Evolutionary conservation across 2,888 invertebrate species (phyloP), one percentile per base, ranked within the genome.

Genomic region (Encarsia formosa): DNA sequence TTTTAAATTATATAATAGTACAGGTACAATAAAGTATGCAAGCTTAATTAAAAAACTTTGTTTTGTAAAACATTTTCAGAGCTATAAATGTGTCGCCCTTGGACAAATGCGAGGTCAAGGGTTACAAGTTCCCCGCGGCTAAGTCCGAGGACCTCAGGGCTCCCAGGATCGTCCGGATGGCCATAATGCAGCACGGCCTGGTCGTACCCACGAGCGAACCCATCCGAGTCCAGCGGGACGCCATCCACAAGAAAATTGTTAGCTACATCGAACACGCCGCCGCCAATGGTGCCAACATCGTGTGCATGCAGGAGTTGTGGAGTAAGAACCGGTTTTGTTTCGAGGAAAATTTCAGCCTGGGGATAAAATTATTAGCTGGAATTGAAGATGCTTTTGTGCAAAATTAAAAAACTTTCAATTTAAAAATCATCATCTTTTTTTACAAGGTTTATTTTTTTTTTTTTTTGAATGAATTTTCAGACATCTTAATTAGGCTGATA

Each of bases 221-320:
- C 1, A 76, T 96, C 38, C 70, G 73, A 9, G 80, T 83, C 46
- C 93, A 97, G 78, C 80, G 89, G 53, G 78, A 83, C 55, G 90
- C 90, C 2, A 79, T 97, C 59, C 85, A 87, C 71, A 72, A 81
- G 51, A 84, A 91, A 73, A 82, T 96, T 3, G 76, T 77, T 47
- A 77, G 77, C 29, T 86, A 94, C 24, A 84, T 93, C 29, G 78
- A 83, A 49, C 79, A 84, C 0, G 97, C 98, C 0, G 87, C 85
- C 0, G 68, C 75, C 9, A 86, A 85, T 61, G 84, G 84, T 0
- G 94, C 92, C 29, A 93, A 97, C 68, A 80, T 99, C 38, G 73
- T 98, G 42, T 96, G 97, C 69, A 81, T 97, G 59, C 98, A 98
- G 76, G 99, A 99, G 77, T 88, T 94, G 2, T 99, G 98, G 98